Evolutionary conservation across 2,888 invertebrate genomes (phyloP), one percentile per base, ranked within the genome.

Genomic region (Pyrgus malvae): DNA sequence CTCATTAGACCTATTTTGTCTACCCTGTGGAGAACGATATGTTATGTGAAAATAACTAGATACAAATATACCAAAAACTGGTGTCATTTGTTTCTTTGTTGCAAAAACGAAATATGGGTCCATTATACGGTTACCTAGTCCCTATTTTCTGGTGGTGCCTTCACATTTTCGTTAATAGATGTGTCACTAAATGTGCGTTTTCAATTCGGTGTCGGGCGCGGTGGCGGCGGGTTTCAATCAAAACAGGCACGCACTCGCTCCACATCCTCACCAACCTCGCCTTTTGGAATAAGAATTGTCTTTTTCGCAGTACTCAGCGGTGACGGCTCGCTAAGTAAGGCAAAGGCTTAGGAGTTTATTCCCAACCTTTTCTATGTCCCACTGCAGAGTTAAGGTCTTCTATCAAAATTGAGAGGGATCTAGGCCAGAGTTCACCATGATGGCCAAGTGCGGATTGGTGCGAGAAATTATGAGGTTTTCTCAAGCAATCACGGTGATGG

Each of bases 231-330:
- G 82, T 86, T 89, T 89, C 88, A 88, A 89, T 89, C 89, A 88
- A 83, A 87, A 80, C 78, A 72, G 75, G 84, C 87, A 89, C 89
- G 88, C 89, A 88, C 83, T 83, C 84, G 78, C 76, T 76, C 76
- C 87, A 86, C 83, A 86, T 87, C 89, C 86, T 81, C 81, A 75
- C 80, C 81, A 79, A 76, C 74, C 70, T 70, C 77, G 84, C 83
- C 84, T 87, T 88, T 88, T 85, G 83, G 88, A 88, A 90, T 90
- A 89, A 88, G 88, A 90, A 89, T 90, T 86, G 89, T 89, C 87
- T 89, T 90, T 88, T 89, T 85, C 87, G 72, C 80, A 77, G 80
- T 78, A 76, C 76, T 80, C 80, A 71, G 72, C 73, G 74, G 73
- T 71, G 66, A 70, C 55, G 64, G 80, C 51, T 68, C 59, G 62